Evolutionary conservation across 2,113 vertebrate genomes (phyloP), one percentile per base, ranked within the genome.

Genomic region (Agapornis roseicollis): DNA sequence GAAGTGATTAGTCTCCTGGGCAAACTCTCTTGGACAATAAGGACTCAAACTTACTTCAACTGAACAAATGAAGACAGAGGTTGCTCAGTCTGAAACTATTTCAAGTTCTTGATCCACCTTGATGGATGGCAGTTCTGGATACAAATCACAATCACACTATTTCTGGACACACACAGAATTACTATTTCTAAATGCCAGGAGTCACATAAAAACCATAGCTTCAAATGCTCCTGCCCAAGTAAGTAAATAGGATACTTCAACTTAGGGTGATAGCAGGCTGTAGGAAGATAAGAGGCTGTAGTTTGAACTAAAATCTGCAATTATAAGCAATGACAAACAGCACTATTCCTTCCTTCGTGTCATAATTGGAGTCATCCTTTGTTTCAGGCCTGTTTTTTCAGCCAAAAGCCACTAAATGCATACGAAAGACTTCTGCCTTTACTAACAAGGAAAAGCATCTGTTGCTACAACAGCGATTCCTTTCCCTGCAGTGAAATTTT

Each of bases 401-500:
- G 70, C 69, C 61, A 94, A 89, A 47, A 94, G 35, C 65, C 41
- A 80, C 63, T 65, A 82, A 93, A 85, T 33, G n/a, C 71, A 85
- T 50, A 52, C 65, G 56, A 82, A 96, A 89, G 35, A 33, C 7
- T 85, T 70, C 70, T 82, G 90, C 58, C 81, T 88, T 68, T 82
- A 74, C 65, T 69, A 94, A 85, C 52, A 69, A 88, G 71, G 63
- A 44, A 91, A 35, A 95, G 53, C 88, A 94, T 88, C 73, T 90
- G 90, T 80, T 91, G 63, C 68, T 79, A 44, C 84, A 89, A 64
- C 74, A 69, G 53, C 89, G 47, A 81, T 85, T 90, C 74, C 74
- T 83, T 93, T 90, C 79, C 74, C 82, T 88, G 68, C 58, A 93
- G 88, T 66, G 68, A 91, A 90, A 95, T 90, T 47, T 85, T 80